Evolutionary conservation across 2,113 vertebrate genomes (phyloP).

Genomic region (Tilapia sparmanii): DNA sequence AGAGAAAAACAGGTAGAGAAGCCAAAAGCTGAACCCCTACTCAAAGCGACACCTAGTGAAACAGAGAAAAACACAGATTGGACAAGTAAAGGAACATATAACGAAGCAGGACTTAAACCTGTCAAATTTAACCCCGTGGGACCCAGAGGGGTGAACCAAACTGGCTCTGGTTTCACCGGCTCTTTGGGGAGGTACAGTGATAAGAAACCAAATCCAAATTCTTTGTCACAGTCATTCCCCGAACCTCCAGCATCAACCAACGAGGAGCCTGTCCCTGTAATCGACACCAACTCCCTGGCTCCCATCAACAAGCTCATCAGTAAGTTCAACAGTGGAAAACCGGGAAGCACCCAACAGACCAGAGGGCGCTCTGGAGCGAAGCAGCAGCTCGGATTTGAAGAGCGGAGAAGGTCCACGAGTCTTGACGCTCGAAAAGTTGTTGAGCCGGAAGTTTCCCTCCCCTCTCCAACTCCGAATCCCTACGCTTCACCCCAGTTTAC

Average conservation of each 20-base stretch:
- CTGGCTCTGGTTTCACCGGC: constrained; percentile 1
- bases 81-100: constrained; percentile 28
- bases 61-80: neutral
- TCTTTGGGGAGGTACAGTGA: neutral
- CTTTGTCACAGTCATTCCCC: neutral
- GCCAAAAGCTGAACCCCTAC: neutral
- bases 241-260: neutral
- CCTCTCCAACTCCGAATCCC: constrained; percentile 49
- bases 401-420: constrained; percentile 79
- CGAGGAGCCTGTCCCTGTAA: constrained; percentile 6
- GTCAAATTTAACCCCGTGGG: constrained; percentile 26
- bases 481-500: constrained; percentile 22
- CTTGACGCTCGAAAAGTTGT: constrained; percentile 67
- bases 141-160: neutral
- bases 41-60: neutral
- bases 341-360: constrained; percentile 35
- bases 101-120: constrained; percentile 64
- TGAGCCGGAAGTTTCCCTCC: neutral
- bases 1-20: constrained; percentile 16
- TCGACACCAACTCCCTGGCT: constrained; percentile 84
- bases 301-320: constrained; percentile 88
- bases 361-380: constrained; percentile 65
- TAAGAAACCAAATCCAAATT: neutral
- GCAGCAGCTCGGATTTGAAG: constrained; percentile 62
- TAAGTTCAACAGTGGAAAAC: constrained; percentile 75